Evolutionary conservation across 1,140 invertebrate genomes (phyloP), one percentile per base, ranked within the genome.

Genomic region (Drosophila fuyamai): DNA sequence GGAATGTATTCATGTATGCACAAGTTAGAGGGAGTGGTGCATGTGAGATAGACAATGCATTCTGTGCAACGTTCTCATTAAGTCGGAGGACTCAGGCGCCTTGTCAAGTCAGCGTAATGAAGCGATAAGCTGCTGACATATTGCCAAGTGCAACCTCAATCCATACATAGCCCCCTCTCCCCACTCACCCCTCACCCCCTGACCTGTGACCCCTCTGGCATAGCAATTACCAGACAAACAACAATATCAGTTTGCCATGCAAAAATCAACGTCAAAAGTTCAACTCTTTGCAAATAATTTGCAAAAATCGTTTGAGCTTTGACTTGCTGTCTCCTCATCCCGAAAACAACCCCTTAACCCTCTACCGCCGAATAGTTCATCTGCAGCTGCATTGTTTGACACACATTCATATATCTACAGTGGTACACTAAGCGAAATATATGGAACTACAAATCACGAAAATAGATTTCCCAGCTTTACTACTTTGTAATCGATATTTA

Each of bases 231-330:
- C 58, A 81, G 61, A 54, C 41, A 48, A 74, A 68, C 61, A 70
- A 80, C 71, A 62, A 60, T 56, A 75, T 56, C 76, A 70, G 47
- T 71, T 58, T 83, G 60, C 72, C 80, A 83, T 82, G 80, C 80
- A 74, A 63, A 79, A 83, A 79, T 83, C 80, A 83, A 83, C 75
- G 80, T 76, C 70, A 78, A 76, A 71, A 83, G 80, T 83, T 83
- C 80, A 83, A 83, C 80, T 83, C 80, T 83, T 83, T 83, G 80
- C 80, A 83, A 83, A 83, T 83, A 83, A 83, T 83, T 83, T 83
- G 79, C 80, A 83, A 83, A 83, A 83, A 83, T 79, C 80, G 75
- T 78, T 82, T 83, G 55, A 70, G 60, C 80, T 75, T 73, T 53
- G 70, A 50, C 58, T 70, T 53, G 58, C 36, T 59, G 47, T 60